Percentiles rank a stretch among this genome's conserved stretches.
These are phyloP conservation scores for Cyclargus thomasi DNA, from an alignment of 1,140 invertebrate species.

Conservation along the genomic window DNA sequence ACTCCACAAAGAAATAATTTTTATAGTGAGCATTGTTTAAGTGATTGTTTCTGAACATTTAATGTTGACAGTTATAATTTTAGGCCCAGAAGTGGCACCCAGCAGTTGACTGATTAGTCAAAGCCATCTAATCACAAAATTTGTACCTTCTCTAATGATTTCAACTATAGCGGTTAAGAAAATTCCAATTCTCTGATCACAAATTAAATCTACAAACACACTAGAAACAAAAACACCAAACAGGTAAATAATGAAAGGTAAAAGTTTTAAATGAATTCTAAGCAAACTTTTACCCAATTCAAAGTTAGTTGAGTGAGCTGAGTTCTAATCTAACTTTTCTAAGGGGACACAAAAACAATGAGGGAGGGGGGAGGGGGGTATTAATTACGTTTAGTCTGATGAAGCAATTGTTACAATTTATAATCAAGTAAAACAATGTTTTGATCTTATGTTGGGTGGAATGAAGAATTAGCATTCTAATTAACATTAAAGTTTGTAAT, in stretches of 20 bases:
- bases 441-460: too few relatives aligned
- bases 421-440: not conserved
- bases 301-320: conserved; percentile 49
- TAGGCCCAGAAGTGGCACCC: too few relatives aligned
- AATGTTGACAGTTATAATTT: too few relatives aligned
- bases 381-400: conserved; percentile 11
- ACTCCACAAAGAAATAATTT: too few relatives aligned
- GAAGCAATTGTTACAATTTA: not conserved
- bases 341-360: conserved; percentile 39
- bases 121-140: too few relatives aligned
- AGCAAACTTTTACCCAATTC: conserved; percentile 59
- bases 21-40: too few relatives aligned
- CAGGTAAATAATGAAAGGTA: conserved; percentile 62
- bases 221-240: conserved; percentile 54
- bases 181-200: not conserved
- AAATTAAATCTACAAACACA: conserved; percentile 23
- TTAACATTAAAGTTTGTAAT: too few relatives aligned
- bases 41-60: too few relatives aligned
- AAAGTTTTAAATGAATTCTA: conserved; percentile 64
- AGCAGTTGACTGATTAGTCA: too few relatives aligned
- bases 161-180: too few relatives aligned
- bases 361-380: conserved; percentile 32
- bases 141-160: too few relatives aligned
- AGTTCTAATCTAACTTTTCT: conserved; percentile 55
- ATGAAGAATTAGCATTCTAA: too few relatives aligned